Percentiles rank a stretch among this genome's conserved stretches.
These are phyloP conservation scores for Crambe crambe DNA, from an alignment of 37 sponge, comb jelly and placozoan genomes.

Conservation along the genomic window DNA sequence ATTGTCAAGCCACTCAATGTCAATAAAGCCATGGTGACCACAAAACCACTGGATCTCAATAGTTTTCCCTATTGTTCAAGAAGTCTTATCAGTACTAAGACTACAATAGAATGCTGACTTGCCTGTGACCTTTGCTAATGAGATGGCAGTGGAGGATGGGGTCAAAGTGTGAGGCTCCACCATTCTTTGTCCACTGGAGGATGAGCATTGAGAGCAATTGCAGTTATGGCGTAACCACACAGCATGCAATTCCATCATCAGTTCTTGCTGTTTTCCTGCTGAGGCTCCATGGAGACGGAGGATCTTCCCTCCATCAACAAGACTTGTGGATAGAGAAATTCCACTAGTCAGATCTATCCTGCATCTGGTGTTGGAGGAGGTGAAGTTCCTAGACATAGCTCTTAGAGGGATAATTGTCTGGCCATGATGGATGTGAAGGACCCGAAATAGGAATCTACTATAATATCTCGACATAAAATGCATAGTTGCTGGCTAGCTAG, in stretches of 20 bases:
- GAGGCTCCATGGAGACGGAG: too few relatives aligned
- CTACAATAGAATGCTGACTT: too few relatives aligned
- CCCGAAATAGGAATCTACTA: too few relatives aligned
- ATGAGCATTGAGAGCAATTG: constrained; percentile 30
- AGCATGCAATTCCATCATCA: constrained; percentile 14
- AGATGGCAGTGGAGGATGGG: not conserved
- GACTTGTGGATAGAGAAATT: not conserved
- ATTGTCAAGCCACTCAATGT: not conserved
- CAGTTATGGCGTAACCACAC: constrained; percentile 60
- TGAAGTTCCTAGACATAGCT: too few relatives aligned
- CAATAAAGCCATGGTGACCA: constrained; percentile 3
- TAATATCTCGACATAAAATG: too few relatives aligned
- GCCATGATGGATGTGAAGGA: too few relatives aligned
- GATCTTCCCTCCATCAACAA: not conserved
- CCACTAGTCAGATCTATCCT: too few relatives aligned
- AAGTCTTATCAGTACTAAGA: too few relatives aligned
- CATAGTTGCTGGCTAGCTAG: too few relatives aligned
- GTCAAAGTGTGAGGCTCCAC: not conserved
- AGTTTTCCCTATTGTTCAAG: not conserved
- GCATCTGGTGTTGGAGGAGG: too few relatives aligned
- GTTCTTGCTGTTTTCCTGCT: not conserved
- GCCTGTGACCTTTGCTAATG: not conserved
- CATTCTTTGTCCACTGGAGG: constrained; percentile 12
- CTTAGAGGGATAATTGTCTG: too few relatives aligned
- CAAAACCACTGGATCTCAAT: not conserved